These are phyloP conservation scores for Alsophila aescularia DNA, from an alignment of 2,888 invertebrate species.

Conservation along the genomic window DNA sequence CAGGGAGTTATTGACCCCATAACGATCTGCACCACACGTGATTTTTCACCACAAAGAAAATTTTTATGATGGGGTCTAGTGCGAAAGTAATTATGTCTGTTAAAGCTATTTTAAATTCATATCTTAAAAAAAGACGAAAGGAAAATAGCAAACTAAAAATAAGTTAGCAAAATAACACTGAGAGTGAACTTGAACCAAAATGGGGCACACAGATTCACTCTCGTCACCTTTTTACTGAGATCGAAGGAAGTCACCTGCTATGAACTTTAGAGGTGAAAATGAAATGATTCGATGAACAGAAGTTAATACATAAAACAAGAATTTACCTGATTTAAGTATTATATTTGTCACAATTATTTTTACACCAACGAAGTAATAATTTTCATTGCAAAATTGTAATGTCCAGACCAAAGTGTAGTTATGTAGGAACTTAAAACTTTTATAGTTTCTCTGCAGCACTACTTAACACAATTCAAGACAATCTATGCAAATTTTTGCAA, in stretches of 20 bases:
- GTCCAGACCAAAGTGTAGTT: conserved; percentile 50
- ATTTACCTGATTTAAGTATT: conserved; percentile 76
- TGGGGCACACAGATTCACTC: conserved; percentile 61
- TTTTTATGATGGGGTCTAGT: neutral
- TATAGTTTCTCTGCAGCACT: conserved; percentile 43
- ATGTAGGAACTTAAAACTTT: conserved; percentile 47
- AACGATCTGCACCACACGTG: conserved; percentile 80
- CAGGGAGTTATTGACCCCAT: conserved; percentile 78
- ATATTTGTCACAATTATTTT: conserved; percentile 83
- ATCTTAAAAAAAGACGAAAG: neutral
- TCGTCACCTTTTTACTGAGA: conserved; percentile 44
- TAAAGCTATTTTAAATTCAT: neutral
- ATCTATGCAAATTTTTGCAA: conserved; percentile 54
- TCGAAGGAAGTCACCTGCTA: conserved; percentile 38
- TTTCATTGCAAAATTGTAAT: conserved; percentile 75
- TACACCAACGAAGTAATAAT: conserved; percentile 81
- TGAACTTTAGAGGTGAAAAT: conserved; percentile 21
- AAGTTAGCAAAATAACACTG: conserved; percentile 60
- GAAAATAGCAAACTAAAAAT: conserved; percentile 31
- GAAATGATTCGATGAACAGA: conserved; percentile 22
- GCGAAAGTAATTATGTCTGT: neutral
- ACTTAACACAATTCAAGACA: conserved; percentile 44
- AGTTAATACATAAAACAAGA: conserved; percentile 55
- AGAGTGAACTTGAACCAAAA: conserved; percentile 72
- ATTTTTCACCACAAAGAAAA: conserved; percentile 67